Evolutionary conservation across 1,140 invertebrate species (phyloP).

Genomic region (Ips nitidus): DNA sequence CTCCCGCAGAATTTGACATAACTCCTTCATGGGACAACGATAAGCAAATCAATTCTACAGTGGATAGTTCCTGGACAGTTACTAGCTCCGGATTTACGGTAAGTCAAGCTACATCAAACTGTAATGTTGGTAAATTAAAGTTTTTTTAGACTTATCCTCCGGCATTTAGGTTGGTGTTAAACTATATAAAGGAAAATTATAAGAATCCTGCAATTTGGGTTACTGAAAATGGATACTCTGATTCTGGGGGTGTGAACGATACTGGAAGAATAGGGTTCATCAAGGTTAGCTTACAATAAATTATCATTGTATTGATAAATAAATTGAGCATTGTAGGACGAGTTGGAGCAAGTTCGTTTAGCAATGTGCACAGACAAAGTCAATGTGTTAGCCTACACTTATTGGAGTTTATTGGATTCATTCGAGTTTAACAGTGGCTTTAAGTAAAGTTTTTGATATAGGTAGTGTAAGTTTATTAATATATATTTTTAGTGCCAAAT

Average conservation of each 20-base stretch:
- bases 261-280: slow-evolving; percentile 31
- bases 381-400: slow-evolving; percentile 58
- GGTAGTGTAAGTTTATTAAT: neutral
- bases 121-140: neutral
- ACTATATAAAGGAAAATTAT: slow-evolving; percentile 64
- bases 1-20: slow-evolving; percentile 5
- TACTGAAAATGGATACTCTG: slow-evolving; percentile 71
- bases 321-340: neutral
- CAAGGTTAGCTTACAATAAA: slow-evolving; percentile 4
- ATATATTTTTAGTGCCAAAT: slow-evolving; percentile 59
- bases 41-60: neutral
- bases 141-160: slow-evolving; percentile 18
- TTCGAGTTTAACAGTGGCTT: slow-evolving; percentile 60
- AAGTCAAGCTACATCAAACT: neutral
- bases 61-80: too few relatives aligned
- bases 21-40: slow-evolving; percentile 16
- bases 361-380: slow-evolving; percentile 47
- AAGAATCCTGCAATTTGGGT: slow-evolving; percentile 64
- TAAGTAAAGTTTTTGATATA: slow-evolving; percentile 40
- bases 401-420: slow-evolving; percentile 67
- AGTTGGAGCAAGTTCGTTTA: slow-evolving; percentile 5
- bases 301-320: neutral
- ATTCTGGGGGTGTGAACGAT: slow-evolving; percentile 40
- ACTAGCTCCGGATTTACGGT: neutral
- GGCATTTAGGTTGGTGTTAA: slow-evolving; percentile 59